Percentiles rank a stretch among this genome's conserved stretches.
Conservation (phyloP, 2,113 vertebrate genomes). For the Chlamydotis undulata region DNA sequence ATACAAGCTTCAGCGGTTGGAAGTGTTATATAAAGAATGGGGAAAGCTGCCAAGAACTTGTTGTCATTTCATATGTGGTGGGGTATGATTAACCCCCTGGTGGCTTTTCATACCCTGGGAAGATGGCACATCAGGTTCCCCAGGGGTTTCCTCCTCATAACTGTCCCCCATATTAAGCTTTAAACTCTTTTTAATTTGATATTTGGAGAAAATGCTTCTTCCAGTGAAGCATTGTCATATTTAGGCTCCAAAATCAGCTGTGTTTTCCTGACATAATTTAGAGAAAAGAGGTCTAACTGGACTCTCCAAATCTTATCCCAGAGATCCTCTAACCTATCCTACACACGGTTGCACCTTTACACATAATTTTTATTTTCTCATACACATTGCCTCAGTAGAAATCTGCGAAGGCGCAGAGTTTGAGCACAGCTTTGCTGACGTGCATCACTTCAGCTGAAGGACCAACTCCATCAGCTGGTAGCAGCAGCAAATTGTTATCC, state of each 20-base stretch:
- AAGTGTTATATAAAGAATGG: conserved; percentile 79
- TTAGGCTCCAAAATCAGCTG: background rate
- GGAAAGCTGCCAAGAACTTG: conserved; percentile 76
- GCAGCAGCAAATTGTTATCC: background rate
- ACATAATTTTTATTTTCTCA: background rate
- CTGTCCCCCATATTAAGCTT: background rate
- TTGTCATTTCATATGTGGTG: conserved; percentile 71
- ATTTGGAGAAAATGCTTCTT: background rate
- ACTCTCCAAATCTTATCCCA: background rate
- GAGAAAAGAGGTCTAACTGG: background rate
- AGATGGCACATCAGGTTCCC: background rate
- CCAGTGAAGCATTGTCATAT: background rate
- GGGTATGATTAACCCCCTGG: conserved; percentile 70
- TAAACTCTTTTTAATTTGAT: background rate
- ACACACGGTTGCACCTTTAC: background rate
- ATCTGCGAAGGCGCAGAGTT: background rate
- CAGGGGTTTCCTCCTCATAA: background rate
- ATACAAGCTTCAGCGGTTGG: conserved; percentile 77
- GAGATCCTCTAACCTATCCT: background rate
- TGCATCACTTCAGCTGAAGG: background rate
- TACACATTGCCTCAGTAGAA: background rate
- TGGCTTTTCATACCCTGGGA: background rate
- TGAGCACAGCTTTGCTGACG: background rate
- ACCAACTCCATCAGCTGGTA: background rate
- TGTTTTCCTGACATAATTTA: too few species aligned